Base-by-base conservation (phyloP, 2,113 vertebrate genomes). In the Festucalex cinctus region DNA sequence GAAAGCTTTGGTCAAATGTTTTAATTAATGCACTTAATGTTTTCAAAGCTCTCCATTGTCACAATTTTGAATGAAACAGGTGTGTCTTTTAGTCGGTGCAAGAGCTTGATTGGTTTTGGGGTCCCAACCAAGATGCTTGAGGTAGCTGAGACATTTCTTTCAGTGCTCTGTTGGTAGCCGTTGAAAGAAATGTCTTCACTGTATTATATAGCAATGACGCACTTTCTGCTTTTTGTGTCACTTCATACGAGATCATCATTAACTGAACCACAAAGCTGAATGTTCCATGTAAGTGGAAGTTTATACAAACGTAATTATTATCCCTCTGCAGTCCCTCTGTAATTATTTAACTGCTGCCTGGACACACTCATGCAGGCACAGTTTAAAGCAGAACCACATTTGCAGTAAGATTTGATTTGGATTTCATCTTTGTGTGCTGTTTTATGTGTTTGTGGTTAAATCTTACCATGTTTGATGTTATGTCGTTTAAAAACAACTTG, bases 241-340 rank as follows among this genome's bases (percentile, higher is more conserved):
- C 22, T 54, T 57, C 37, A 61, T 46, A 41, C 56, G 57, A 65
- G 46, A 13, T 66, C 24, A 0, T 16, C 59, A 46, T 57, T 57
- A 49, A 13, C 16, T 5, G 1, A 63, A n/a, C 9, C 58, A 44
- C 37, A 22, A 16, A 28, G 9, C 3, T 35, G 24, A 20, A 41
- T 63, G 57, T 36, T 49, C 22, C 51, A 14, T 26, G 10, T 54
- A 54, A 26, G 39, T 76, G 65, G 49, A 59, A 75, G 59, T 56
- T 68, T 64, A 59, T 70, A 65, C 63, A 77, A 65, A 70, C 64
- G 32, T 70, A 72, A 66, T 68, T 68, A 73, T 70, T 56, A 24
- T 75, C 60, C 32, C 39, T 63, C 51, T 69, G 48, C 64, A 64
- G 67, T 66, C 53, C 59, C 39, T 67, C 54, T 75, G 53, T 78